Evolutionary conservation across 2,797 vertebrate species (phyloP).

Genomic region (Spinus pinus): DNA sequence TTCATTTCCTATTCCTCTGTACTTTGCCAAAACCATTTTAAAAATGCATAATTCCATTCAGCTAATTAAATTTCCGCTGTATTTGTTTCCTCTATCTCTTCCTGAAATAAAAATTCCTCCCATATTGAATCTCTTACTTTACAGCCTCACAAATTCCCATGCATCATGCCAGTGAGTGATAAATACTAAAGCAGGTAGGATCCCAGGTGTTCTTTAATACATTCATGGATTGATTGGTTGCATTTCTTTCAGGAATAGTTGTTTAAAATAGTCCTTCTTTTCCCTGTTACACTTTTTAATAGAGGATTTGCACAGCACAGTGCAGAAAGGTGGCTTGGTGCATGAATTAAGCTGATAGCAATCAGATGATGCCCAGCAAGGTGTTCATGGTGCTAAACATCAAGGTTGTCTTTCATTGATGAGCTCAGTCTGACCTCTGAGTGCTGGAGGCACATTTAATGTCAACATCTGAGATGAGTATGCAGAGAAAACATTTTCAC

Average conservation of each 20-base stretch:
- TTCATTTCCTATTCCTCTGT: slow-evolving; percentile 27
- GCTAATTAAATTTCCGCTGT: slow-evolving; percentile 24
- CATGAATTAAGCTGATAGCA: neutral
- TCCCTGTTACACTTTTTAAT: neutral
- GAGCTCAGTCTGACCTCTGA: slow-evolving; percentile 16
- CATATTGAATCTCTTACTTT: neutral
- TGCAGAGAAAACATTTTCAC: slow-evolving; percentile 38
- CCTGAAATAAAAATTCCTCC: neutral
- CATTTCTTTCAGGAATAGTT: neutral
- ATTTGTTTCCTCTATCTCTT: slow-evolving; percentile 29
- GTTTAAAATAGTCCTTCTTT: neutral
- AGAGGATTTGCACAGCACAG: neutral
- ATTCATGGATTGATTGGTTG: neutral
- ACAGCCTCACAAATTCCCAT: neutral
- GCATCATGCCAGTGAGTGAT: neutral
- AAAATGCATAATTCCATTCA: slow-evolving; percentile 20
- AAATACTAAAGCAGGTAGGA: neutral
- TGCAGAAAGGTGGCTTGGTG: neutral
- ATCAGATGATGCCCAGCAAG: slow-evolving; percentile 1
- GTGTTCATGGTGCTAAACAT: slow-evolving; percentile 16
- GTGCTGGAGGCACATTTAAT: slow-evolving; percentile 25
- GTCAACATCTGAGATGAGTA: slow-evolving; percentile 3
- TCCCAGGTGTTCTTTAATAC: neutral
- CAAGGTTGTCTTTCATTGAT: slow-evolving; percentile 24
- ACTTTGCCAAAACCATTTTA: slow-evolving; percentile 14